phyloP scores from a whole-genome alignment of 2,888 invertebrate genomes.

The Iphiclides podalirius region DNA sequence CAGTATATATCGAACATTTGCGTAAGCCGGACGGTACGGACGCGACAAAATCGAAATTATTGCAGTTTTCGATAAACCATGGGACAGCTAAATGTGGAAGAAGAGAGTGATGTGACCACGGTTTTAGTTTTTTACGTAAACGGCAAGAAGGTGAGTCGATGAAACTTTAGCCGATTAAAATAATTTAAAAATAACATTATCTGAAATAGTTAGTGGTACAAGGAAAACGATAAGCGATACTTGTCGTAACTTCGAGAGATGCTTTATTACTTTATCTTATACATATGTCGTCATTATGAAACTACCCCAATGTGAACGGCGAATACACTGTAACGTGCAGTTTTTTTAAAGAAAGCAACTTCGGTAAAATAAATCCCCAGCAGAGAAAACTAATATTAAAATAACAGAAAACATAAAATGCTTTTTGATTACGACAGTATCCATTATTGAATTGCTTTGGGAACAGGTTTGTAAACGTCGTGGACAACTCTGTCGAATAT shows the following conservation, averaged over 20 bases:
- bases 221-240: constrained; percentile 5
- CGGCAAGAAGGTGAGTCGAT: constrained; percentile 66
- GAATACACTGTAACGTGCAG: too few species aligned
- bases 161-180: not conserved
- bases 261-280: not conserved
- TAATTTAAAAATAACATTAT: not conserved
- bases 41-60: not conserved
- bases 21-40: constrained; percentile 18
- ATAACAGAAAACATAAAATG: not conserved
- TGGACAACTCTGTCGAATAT: too few species aligned
- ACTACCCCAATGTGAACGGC: not conserved
- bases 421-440: not conserved
- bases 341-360: not conserved
- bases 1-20: constrained; percentile 30
- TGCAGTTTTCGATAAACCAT: constrained; percentile 33
- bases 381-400: not conserved
- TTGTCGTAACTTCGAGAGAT: constrained; percentile 1
- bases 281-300: not conserved
- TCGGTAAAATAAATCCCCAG: not conserved
- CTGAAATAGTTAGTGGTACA: constrained; percentile 10
- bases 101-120: constrained; percentile 50
- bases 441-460: not conserved
- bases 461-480: not conserved
- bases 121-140: constrained; percentile 73
- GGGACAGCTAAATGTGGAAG: constrained; percentile 60